Percentiles rank a stretch among this genome's conserved stretches.
Conservation (phyloP, 1,140 invertebrate genomes). For the Bombus soroeensis region DNA sequence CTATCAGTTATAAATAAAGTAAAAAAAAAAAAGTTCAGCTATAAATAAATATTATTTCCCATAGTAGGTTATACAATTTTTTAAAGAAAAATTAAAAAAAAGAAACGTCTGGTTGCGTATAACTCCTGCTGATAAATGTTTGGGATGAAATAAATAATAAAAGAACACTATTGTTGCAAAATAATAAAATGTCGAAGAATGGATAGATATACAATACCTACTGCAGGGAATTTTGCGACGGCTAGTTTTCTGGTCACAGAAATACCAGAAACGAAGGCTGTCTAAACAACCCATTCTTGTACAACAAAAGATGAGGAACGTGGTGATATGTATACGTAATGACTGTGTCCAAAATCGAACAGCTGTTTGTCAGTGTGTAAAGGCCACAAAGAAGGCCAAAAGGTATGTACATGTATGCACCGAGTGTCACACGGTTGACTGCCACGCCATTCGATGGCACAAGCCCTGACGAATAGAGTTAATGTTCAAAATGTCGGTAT, state of each 20-base stretch:
- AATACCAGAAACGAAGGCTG: constrained; percentile 57
- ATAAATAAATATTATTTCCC: no score
- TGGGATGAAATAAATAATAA: no score
- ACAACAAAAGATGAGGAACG: constrained; percentile 49
- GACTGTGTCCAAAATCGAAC: constrained; percentile 59
- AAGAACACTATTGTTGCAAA: not conserved
- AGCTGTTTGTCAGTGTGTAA: constrained; percentile 49
- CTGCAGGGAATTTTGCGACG: not conserved
- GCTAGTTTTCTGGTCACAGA: constrained; percentile 31
- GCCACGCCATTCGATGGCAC: constrained; percentile 49
- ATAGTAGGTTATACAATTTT: no score
- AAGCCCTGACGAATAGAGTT: constrained; percentile 67
- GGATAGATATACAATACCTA: not conserved
- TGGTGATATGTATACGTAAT: constrained; percentile 50
- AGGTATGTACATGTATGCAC: constrained; percentile 21
- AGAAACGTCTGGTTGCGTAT: no score
- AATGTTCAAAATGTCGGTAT: constrained; percentile 66
- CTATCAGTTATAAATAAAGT: no score
- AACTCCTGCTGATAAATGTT: no score
- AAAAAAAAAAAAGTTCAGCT: no score
- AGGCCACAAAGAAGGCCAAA: constrained; percentile 51
- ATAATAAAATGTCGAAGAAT: not conserved
- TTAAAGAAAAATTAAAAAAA: no score
- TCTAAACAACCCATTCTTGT: constrained; percentile 56
- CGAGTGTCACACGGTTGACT: constrained; percentile 52